Conservation (phyloP, 2,888 invertebrate genomes). For the Conistra vaccinii region DNA sequence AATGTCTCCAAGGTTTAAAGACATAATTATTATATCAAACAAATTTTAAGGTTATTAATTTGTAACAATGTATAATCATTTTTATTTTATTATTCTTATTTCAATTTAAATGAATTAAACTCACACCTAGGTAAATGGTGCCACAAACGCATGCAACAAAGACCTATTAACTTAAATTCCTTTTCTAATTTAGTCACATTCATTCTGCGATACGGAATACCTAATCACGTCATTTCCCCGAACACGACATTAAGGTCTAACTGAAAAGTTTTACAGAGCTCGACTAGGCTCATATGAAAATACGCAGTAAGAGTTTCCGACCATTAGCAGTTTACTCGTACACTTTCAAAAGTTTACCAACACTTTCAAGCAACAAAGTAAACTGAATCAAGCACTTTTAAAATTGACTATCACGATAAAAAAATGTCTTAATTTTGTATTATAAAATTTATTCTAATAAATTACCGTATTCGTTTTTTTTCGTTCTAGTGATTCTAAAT, state of each 20-base stretch:
- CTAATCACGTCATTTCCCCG: background rate
- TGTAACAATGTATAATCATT: background rate
- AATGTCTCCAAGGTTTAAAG: background rate
- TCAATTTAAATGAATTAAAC: background rate
- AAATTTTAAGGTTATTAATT: background rate
- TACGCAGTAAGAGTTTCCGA: constrained; percentile 2
- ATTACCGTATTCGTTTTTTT: too few relatives aligned
- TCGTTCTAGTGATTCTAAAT: constrained; percentile 2
- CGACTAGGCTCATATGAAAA: constrained; percentile 5
- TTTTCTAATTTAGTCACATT: background rate
- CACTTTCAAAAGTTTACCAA: constrained; percentile 36
- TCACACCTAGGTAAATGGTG: background rate
- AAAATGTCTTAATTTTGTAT: background rate
- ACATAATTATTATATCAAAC: background rate
- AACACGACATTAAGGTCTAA: constrained; percentile 18
- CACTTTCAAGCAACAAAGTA: constrained; percentile 29
- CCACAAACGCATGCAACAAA: background rate
- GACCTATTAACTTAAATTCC: background rate
- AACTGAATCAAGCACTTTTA: constrained; percentile 36
- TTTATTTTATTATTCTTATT: background rate
- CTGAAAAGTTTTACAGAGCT: constrained; percentile 39
- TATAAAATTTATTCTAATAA: background rate
- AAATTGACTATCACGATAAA: constrained; percentile 10
- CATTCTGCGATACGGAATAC: background rate
- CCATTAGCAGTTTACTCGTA: background rate